Base-by-base conservation (phyloP, 1,140 invertebrate species). In the Drosophila paulistorum region DNA sequence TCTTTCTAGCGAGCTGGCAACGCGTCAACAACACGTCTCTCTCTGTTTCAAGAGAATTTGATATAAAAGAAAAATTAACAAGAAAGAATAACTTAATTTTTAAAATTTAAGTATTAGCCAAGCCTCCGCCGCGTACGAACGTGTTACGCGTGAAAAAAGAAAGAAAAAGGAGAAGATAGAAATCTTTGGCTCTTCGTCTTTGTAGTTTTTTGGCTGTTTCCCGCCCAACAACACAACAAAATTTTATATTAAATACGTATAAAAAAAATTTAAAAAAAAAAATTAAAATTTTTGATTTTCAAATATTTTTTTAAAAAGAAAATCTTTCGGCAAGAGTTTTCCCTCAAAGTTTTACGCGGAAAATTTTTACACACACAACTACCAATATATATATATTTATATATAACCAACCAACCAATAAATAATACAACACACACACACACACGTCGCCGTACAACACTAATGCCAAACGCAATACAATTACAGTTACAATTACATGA, bases 181-280 rank as follows among this genome's bases (percentile, higher is more conserved):
- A 61, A 33, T 54, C 45, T 72, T 81, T 78, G 71, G 81, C 83
- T 77, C 83, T 81, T 85, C 79, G 77, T 79, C 71, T 83, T 77
- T 77, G 83, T 83, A 79, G 74, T 77, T 71, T 80, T 78, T 89
- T 80, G 84, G 48, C 84, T 89, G 84, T 89, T 89, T 89, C 85
- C 80, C 84, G 83, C 80, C 73, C 84, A 77, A 84, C 68, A 68
- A 39, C 37, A 39, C 11, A 89, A 74, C 77, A 77, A 81, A 74
- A 26, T 39, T 39, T 74, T 48, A 33, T 75, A 73, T 71, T 13
- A 72, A 62, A 54, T 60, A 62, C n/a, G 1, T 23, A 23, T 23
- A 0, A 17, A 17, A 17, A 23, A 69, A 57, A 48, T 1, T 23
- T 17, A 17, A 17, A 17, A 23, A 69, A 57, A 48, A 33, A 33